Evolutionary conservation across 2,113 vertebrate species (phyloP), one percentile per base, ranked within the genome.

Genomic region (Dinomys branickii): DNA sequence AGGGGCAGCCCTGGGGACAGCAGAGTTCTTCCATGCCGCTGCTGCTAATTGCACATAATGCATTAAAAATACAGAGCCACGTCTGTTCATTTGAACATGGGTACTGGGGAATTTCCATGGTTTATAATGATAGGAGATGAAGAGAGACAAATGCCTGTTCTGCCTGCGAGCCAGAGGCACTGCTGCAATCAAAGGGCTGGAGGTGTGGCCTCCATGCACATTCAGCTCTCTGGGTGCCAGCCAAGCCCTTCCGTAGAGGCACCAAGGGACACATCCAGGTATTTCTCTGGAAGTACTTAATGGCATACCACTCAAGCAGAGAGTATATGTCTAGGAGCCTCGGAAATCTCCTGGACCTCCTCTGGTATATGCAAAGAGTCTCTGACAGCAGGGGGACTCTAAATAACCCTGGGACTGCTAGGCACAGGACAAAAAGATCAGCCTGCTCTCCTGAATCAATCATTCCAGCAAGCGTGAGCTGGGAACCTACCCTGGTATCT

Each of bases 11-110:
- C 80, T 3, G 5, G 92, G 84, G 90, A 52, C 58, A 26, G 0
- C 69, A 30, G 92, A 77, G 54, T 33, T 88, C 94, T 75, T 75
- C 85, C 80, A 22, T 67, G 77, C 94, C 75, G 28, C 41, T 47
- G 87, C 85, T 73, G 82, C 96, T 97, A 67, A 97, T 95, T 88
- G 90, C 84, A 92, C 89, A 97, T 81, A 93, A 95, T 92, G 94
- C 94, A 90, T 95, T 97, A 97, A 94, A 94, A 94, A 96, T 94
- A 94, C 77, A 88, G 94, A 75, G 63, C 90, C 24, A 0, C 69
- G 65, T 94, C 96, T 97, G 92, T 65, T 95, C 61, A 0, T 85
- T 81, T 87, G 80, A 85, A 88, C 85, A 58, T 0, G 33, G 77
- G 69, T 77, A 56, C 78, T 52, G 12, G 86, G 84, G 87, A 87